phyloP scores from a whole-genome alignment of 2,113 vertebrate species.

The Corydoras maculifer region DNA sequence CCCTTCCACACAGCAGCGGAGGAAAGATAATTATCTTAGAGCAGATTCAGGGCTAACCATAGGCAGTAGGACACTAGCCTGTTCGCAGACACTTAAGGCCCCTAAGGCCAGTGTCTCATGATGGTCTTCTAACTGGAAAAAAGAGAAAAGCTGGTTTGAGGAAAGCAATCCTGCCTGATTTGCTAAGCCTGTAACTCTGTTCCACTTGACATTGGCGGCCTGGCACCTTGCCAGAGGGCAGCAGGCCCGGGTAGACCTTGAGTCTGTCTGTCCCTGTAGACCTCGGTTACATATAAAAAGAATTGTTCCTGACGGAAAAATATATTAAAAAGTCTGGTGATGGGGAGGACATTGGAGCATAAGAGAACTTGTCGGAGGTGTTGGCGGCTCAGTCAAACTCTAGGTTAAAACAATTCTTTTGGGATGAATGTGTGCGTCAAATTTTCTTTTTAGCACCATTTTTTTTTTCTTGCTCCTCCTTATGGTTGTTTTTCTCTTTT shows the following conservation, averaged over 20 bases:
- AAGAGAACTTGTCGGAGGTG: slow-evolving; percentile 43
- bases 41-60: slow-evolving; percentile 62
- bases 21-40: slow-evolving; percentile 69
- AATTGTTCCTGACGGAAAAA: slow-evolving; percentile 65
- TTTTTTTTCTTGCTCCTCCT: slow-evolving; percentile 33
- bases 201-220: slow-evolving; percentile 45
- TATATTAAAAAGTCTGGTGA: slow-evolving; percentile 66
- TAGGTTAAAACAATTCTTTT: slow-evolving; percentile 58
- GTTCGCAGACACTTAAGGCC: slow-evolving; percentile 53
- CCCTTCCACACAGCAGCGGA: slow-evolving; percentile 62
- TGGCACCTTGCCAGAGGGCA: slow-evolving; percentile 70
- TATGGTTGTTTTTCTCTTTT: slow-evolving; percentile 26
- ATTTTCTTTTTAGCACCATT: slow-evolving; percentile 45
- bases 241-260: slow-evolving; percentile 51
- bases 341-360: slow-evolving; percentile 41
- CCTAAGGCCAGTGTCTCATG: slow-evolving; percentile 43
- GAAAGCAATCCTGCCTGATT: slow-evolving; percentile 64
- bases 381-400: slow-evolving; percentile 41
- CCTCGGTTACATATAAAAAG: slow-evolving; percentile 68
- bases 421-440: slow-evolving; percentile 59
- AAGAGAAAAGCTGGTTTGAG: slow-evolving; percentile 38
- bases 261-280: slow-evolving; percentile 57
- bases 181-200: slow-evolving; percentile 64
- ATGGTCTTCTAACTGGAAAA: slow-evolving; percentile 47
- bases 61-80: slow-evolving; percentile 62